Evolutionary conservation across 2,888 invertebrate genomes (phyloP), one percentile per base, ranked within the genome.

Genomic region (Thymelicus acteon): DNA sequence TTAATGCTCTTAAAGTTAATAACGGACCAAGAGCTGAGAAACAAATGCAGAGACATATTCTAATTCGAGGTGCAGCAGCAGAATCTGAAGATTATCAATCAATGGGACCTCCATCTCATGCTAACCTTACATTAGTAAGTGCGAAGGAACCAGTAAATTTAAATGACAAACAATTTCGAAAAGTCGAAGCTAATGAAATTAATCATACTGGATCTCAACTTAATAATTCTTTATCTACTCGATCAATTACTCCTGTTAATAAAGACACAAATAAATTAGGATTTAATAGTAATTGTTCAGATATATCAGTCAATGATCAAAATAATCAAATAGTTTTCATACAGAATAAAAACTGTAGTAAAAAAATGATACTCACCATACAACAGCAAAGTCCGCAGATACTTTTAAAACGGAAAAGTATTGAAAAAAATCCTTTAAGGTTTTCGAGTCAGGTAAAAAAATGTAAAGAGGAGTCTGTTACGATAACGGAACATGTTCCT

Each of bases 341-440:
- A 73, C 92, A 92, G 76, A 91, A 90, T 67, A 91, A 89, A 76
- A 88, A 82, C 68, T 77, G 80, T 47, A 92, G 87, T 67, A 81
- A 89, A 40, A 93, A 93, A 83, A 89, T 92, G 87, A 74, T 93
- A 72, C 71, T 93, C 3, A 85, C 91, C 0, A 87, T 93, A 71
- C 92, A 92, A 69, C 87, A 88, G 67, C 87, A 86, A 72, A 90
- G 87, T 71, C 87, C 92, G 8, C 91, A 91, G 75, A 88, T 92
- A 31, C 79, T 92, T 67, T 75, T 91, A 52, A 90, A 91, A 79
- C 85, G 90, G 83, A 80, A 89, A 92, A 92, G 92, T 92, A 91
- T 90, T 90, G 79, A 86, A 88, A 90, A 86, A 91, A 86, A 86
- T 93, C 92, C 86, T 92, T 94, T 87, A 90, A 94, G 87, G 86